Evolutionary conservation across 2,113 vertebrate genomes (phyloP).

Genomic region (Silurus asotus): DNA sequence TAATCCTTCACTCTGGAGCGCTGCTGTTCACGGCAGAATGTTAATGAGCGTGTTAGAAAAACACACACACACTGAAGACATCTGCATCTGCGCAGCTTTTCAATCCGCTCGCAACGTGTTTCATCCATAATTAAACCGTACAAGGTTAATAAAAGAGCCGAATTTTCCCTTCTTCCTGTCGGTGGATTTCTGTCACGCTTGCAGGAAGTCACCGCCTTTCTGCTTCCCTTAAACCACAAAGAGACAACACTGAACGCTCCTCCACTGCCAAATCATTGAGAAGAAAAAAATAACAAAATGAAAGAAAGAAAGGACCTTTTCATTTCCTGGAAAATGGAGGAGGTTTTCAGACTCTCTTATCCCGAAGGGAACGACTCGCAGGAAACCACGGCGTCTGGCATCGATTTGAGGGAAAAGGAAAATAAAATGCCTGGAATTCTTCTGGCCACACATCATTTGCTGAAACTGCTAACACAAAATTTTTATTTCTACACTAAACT

Average conservation of each 20-base stretch:
- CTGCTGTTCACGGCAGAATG: slow-evolving; percentile 53
- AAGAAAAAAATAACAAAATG: not conserved
- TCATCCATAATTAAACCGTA: slow-evolving; percentile 53
- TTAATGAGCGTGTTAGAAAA: slow-evolving; percentile 57
- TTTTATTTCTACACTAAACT: not conserved
- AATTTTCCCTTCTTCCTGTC: slow-evolving; percentile 50
- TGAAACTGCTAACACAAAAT: not conserved
- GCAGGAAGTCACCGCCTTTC: slow-evolving; percentile 43
- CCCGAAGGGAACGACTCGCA: slow-evolving; percentile 56
- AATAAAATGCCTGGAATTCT: slow-evolving; percentile 77
- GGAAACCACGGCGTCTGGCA: slow-evolving; percentile 76
- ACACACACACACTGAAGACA: slow-evolving; percentile 51
- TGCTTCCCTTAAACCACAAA: not conserved
- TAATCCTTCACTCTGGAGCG: slow-evolving; percentile 53
- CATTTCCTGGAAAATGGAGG: slow-evolving; percentile 55
- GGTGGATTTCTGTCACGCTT: slow-evolving; percentile 50
- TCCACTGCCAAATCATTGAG: not conserved
- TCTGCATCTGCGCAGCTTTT: slow-evolving; percentile 52
- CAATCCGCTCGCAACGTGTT: slow-evolving; percentile 50
- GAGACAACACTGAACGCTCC: not conserved
- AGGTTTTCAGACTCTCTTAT: slow-evolving; percentile 51
- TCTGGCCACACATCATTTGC: slow-evolving; percentile 47
- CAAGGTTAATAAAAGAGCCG: slow-evolving; percentile 48
- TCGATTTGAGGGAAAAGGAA: slow-evolving; percentile 74
- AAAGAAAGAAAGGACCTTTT: slow-evolving; percentile 43